These are phyloP conservation scores for Strigamia crassipes DNA, from an alignment of 2,888 invertebrate genomes.

Conservation along the genomic window DNA sequence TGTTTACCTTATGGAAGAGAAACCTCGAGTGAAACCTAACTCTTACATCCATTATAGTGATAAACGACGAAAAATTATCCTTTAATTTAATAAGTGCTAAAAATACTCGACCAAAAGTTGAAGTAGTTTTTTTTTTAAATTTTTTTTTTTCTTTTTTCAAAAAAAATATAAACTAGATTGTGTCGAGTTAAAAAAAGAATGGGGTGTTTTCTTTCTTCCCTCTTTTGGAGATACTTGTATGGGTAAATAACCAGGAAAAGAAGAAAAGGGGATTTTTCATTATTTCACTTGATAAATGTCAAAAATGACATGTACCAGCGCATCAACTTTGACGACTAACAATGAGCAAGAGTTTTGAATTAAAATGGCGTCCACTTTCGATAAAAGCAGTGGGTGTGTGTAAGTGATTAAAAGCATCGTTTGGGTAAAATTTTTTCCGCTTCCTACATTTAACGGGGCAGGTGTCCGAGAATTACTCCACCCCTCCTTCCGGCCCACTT, in stretches of 20 bases:
- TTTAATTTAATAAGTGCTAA: not conserved
- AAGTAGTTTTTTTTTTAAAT: not conserved
- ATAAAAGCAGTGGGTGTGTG: slow-evolving; percentile 25
- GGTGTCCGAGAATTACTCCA: slow-evolving; percentile 12
- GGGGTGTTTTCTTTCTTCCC: not conserved
- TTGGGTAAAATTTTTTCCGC: slow-evolving; percentile 30
- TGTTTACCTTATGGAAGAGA: not conserved
- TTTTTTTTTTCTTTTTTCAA: not conserved
- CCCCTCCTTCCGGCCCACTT: slow-evolving; percentile 41
- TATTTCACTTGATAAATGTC: not conserved
- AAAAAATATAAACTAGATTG: not conserved
- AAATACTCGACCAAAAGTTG: slow-evolving; percentile 12
- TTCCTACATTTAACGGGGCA: slow-evolving; percentile 39
- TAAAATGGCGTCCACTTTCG: not conserved
- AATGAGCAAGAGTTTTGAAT: not conserved
- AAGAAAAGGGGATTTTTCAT: not conserved
- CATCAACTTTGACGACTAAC: not conserved
- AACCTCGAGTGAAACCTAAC: not conserved
- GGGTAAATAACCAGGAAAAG: not conserved
- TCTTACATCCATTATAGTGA: slow-evolving; percentile 19
- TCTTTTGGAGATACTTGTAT: not conserved
- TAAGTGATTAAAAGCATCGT: not conserved
- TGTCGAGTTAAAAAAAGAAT: not conserved
- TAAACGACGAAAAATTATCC: not conserved
- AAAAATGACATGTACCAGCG: not conserved